phyloP scores from a whole-genome alignment of 1,140 invertebrate genomes.

The Oncopeltus fasciatus region DNA sequence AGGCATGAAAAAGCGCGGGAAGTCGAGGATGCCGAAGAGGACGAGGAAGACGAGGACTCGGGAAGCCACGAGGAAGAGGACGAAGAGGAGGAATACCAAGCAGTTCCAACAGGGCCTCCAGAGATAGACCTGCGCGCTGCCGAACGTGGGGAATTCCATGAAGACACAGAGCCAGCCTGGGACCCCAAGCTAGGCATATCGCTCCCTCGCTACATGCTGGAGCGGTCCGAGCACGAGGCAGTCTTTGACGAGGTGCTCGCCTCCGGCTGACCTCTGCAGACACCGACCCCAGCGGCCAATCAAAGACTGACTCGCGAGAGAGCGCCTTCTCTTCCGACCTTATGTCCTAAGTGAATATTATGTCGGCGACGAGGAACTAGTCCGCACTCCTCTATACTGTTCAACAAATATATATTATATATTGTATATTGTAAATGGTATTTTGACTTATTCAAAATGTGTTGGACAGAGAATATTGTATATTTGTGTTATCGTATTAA shows the following conservation, averaged over 20 bases:
- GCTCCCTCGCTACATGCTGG: constrained; percentile 49
- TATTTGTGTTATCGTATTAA: too few relatives aligned
- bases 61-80: constrained; percentile 7
- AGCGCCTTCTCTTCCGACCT: not conserved
- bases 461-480: too few relatives aligned
- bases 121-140: constrained; percentile 24
- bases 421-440: not conserved
- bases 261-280: constrained; percentile 15
- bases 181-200: constrained; percentile 44
- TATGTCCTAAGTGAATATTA: not conserved
- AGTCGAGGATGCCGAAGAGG: constrained; percentile 16
- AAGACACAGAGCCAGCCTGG: constrained; percentile 45
- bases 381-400: not conserved
- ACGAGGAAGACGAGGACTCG: constrained; percentile 16
- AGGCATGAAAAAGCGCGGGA: constrained; percentile 19
- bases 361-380: not conserved
- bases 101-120: constrained; percentile 20
- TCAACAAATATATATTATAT: not conserved
- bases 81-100: constrained; percentile 18
- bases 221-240: constrained; percentile 46
- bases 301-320: not conserved
- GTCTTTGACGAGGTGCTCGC: constrained; percentile 41
- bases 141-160: constrained; percentile 33
- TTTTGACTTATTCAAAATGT: too few relatives aligned
- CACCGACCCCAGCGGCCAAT: not conserved